Conservation (phyloP, 2,888 invertebrate genomes). For the Lypha dubia region DNA sequence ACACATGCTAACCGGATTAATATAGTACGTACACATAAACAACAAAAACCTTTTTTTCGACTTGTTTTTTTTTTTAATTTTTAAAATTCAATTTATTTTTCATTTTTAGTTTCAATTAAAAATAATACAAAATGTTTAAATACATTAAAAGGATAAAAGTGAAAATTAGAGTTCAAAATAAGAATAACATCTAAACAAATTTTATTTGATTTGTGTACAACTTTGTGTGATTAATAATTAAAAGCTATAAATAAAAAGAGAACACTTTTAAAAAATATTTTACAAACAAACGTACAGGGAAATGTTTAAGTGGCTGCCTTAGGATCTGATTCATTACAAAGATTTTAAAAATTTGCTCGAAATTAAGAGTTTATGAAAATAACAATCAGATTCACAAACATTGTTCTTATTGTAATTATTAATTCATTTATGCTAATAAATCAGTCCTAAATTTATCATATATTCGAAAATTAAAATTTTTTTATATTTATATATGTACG, state of each 20-base stretch:
- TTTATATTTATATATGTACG: slow-evolving; percentile 28
- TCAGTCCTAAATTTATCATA: slow-evolving; percentile 32
- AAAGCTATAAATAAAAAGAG: slow-evolving; percentile 1
- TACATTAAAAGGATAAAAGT: not conserved
- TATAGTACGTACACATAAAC: too few relatives aligned
- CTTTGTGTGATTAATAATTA: not conserved
- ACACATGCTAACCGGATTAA: too few relatives aligned
- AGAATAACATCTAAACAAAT: not conserved
- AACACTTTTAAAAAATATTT: not conserved
- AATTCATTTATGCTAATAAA: slow-evolving; percentile 18
- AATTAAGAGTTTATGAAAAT: not conserved
- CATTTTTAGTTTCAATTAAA: slow-evolving; percentile 10
- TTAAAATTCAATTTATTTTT: slow-evolving; percentile 23
- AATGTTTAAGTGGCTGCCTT: not conserved
- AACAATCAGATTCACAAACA: not conserved
- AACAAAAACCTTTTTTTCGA: not conserved
- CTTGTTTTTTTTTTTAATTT: slow-evolving; percentile 6
- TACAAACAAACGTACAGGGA: slow-evolving; percentile 12
- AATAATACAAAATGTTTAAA: slow-evolving; percentile 27
- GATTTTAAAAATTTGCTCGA: not conserved
- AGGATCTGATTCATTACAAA: slow-evolving; percentile 20
- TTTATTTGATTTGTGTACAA: not conserved
- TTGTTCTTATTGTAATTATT: slow-evolving; percentile 6
- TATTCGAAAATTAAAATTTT: slow-evolving; percentile 23
- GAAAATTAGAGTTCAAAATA: not conserved